phyloP scores from a whole-genome alignment of 2,888 invertebrate genomes.

The Mythimna lalbum region DNA sequence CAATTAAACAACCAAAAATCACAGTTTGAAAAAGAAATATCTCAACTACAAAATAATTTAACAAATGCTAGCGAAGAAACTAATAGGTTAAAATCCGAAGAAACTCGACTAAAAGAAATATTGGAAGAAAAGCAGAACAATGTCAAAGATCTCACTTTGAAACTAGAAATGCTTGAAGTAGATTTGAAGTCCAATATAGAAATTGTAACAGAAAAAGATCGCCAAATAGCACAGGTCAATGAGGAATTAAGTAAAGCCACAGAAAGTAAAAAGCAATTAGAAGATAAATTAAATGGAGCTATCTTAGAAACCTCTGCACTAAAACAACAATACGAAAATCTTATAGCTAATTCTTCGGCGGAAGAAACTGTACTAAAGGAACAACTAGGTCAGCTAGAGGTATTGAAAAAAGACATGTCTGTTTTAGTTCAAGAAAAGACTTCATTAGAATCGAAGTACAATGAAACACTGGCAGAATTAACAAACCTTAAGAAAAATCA shows the following conservation, averaged over 20 bases:
- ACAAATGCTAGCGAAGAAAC: constrained; percentile 73
- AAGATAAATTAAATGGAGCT: constrained; percentile 85
- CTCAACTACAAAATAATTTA: constrained; percentile 78
- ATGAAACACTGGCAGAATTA: constrained; percentile 74
- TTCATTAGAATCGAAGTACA: constrained; percentile 76
- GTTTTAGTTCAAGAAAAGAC: constrained; percentile 80
- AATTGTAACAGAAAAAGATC: constrained; percentile 86
- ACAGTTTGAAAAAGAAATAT: constrained; percentile 82
- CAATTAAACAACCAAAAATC: constrained; percentile 85
- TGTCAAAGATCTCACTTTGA: constrained; percentile 82
- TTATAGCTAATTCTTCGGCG: constrained; percentile 82
- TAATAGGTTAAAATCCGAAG: constrained; percentile 77
- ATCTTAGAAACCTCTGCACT: constrained; percentile 79
- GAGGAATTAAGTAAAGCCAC: constrained; percentile 81
- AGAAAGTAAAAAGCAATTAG: constrained; percentile 85
- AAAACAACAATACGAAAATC: constrained; percentile 84
- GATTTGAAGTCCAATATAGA: constrained; percentile 87
- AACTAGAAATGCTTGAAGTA: constrained; percentile 85
- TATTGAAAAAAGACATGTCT: constrained; percentile 79
- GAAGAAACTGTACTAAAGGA: constrained; percentile 85
- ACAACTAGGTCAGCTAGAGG: constrained; percentile 81
- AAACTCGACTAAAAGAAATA: constrained; percentile 71
- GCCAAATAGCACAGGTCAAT: constrained; percentile 82
- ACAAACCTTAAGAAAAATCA: constrained; percentile 75
- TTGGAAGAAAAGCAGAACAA: constrained; percentile 82